Evolutionary conservation across 2,113 vertebrate species (phyloP), one percentile per base, ranked within the genome.

Genomic region (Prinia subflava): DNA sequence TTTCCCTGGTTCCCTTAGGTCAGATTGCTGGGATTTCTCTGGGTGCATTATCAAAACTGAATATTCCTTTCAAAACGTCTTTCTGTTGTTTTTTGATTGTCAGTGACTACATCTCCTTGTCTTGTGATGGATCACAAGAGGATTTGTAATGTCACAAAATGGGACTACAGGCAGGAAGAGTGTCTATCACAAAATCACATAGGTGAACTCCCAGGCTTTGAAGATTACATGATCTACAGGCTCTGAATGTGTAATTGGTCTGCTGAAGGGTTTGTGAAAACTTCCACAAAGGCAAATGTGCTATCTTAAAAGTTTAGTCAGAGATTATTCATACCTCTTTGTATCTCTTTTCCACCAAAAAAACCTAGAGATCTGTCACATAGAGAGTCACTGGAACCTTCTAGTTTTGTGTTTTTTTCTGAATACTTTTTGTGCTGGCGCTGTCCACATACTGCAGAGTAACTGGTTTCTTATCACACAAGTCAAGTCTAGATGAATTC

Each of bases 111-210:
- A 76, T 78, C 64, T 77, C 37, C 44, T 53, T 77, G 52, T 68
- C 60, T 90, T 91, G 56, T 91, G 67, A 56, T 79, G 56, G 77
- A 67, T 92, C 80, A 89, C 82, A 92, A 83, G 88, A 68, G 53
- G 68, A 91, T 88, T 70, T 94, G 64, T 90, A 83, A 86, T 84
- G 83, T 90, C 80, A 79, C 76, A 71, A 71, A 87, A 56, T 64
- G 64, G 31, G 46, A 74, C 52, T 87, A 83, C 30, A 81, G 62
- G 33, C 80, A 55, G 75, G 71, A 91, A 64, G 27, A 68, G 39
- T 33, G 15, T 81, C 83, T 87, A 60, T 77, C 7, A 8, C 73
- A 90, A 24, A 95, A 81, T 55, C 23, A 42, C 22, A 15, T 67
- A 80, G 1, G 4, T 80, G 67, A 87, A 39, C 47, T 78, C 49